phyloP scores from a whole-genome alignment of 30 jellyfish, hydroid and myxozoan species.

The Mastigias papua region DNA sequence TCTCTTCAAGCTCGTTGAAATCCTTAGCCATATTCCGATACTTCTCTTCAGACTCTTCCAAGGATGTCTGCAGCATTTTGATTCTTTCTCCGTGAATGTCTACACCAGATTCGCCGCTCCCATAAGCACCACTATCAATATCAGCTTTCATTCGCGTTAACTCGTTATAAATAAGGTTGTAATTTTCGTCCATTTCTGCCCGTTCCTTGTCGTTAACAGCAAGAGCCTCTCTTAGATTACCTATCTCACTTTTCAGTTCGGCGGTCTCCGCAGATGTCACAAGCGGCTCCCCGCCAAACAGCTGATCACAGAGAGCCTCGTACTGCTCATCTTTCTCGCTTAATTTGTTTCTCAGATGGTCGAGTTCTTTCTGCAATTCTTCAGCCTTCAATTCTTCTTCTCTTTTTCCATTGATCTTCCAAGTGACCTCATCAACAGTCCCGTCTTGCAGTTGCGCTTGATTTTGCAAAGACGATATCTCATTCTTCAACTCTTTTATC shows the following conservation, averaged over 20 bases:
- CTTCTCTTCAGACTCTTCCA: conserved; percentile 42
- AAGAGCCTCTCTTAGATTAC: conserved; percentile 7
- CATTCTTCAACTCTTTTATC: conserved; percentile 32
- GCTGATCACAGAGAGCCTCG: conserved; percentile 64
- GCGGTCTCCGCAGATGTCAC: conserved; percentile 10
- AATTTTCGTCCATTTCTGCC: conserved; percentile 49
- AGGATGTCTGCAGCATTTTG: conserved; percentile 17
- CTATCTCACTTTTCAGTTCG: conserved; percentile 34
- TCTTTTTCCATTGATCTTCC: conserved; percentile 42
- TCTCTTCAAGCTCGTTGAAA: conserved; percentile 55
- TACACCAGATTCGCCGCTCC: conserved; percentile 1
- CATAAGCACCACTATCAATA: conserved; percentile 1
- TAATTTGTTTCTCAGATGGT: conserved; percentile 8
- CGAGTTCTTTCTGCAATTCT: conserved; percentile 34
- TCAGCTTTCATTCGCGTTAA: conserved; percentile 47
- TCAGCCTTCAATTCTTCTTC: conserved; percentile 47
- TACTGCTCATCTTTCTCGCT: conserved; percentile 56
- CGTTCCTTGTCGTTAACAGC: conserved; percentile 9
- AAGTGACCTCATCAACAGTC: conserved; percentile 7
- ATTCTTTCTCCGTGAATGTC: not conserved
- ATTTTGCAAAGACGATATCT: conserved; percentile 35
- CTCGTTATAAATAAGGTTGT: conserved; percentile 56
- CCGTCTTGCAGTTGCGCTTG: conserved; percentile 20
- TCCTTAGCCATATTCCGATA: conserved; percentile 47
- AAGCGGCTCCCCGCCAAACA: conserved; percentile 48